Base-by-base conservation (phyloP, 1,140 invertebrate genomes). In the Grapholita molesta region DNA sequence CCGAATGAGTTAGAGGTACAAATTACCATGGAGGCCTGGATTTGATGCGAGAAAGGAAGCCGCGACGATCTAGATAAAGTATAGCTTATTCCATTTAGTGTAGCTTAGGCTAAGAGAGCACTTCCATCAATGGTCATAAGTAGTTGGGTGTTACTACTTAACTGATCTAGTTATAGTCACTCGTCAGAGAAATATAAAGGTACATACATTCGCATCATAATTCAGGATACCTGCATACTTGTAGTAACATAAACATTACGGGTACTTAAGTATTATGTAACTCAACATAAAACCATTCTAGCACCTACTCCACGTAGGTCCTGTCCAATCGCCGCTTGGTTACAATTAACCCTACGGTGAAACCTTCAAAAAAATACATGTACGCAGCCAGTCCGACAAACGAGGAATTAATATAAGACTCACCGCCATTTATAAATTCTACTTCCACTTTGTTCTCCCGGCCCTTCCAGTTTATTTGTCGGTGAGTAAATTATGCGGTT, bases 381-480 rank as follows among this genome's bases (percentile, higher is more conserved):
- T 66, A 66, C 79, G 77, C 73, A 79, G 70, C 70, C 73, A 77
- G 72, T 77, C 80, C 68, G 77, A 90, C 85, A 88, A 88, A 87
- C 86, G 81, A 86, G 80, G 80, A 85, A 89, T 89, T 89, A 88
- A 89, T 86, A 89, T 83, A 70, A 73, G 79, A 78, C 79, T 76
- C 73, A 70, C 71, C 66, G 76, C 77, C 75, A 87, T 90, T 88
- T 83, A 83, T 83, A 42, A 67, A 48, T 82, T 76, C 66, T 70
- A 79, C 75, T 83, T 85, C 78, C 83, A 84, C 79, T 86, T 88
- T 86, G 84, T 85, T 74, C 65, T 68, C 70, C 76, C 76, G 72
- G 77, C 72, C 70, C 79, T 83, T 75, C 78, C 78, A 79, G 79
- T 80, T 78, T 80, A 73, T 70, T 69, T 66, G 73, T 83, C 55